phyloP scores from a whole-genome alignment of 2,888 invertebrate genomes.

The Nomada fucata region DNA sequence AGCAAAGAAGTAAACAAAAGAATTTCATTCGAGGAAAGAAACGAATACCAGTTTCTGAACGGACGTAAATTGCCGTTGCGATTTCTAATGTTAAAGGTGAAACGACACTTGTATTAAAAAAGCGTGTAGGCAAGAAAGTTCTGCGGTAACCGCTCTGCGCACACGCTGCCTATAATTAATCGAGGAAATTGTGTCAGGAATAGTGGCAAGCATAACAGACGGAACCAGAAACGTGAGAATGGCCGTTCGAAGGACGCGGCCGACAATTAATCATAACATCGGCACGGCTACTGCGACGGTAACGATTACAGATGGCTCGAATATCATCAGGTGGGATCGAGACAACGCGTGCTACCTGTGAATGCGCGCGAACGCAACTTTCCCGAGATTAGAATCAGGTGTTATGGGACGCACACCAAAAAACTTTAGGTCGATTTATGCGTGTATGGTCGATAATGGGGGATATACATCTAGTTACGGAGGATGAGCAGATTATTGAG shows the following conservation, averaged over 20 bases:
- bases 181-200: slow-evolving; percentile 37
- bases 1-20: background rate
- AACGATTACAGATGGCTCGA: slow-evolving; percentile 40
- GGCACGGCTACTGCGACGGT: slow-evolving; percentile 30
- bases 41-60: background rate
- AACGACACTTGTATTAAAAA: background rate
- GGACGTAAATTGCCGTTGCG: background rate
- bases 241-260: slow-evolving; percentile 48
- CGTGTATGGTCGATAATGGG: background rate
- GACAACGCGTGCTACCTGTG: background rate
- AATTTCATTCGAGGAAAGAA: background rate
- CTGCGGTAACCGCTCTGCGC: background rate
- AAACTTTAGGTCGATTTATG: slow-evolving; percentile 15
- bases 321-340: slow-evolving; percentile 47
- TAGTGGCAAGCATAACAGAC: slow-evolving; percentile 24
- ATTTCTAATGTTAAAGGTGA: slow-evolving; percentile 20
- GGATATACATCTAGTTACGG: too few species aligned
- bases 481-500: too few species aligned
- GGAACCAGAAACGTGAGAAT: slow-evolving; percentile 61
- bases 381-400: slow-evolving; percentile 56
- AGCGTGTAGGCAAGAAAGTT: slow-evolving; percentile 3
- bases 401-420: slow-evolving; percentile 36
- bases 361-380: slow-evolving; percentile 19
- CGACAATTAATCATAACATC: slow-evolving; percentile 68
- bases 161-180: slow-evolving; percentile 30